These are phyloP conservation scores for Acrobasis suavella DNA, from an alignment of 2,888 invertebrate species.

Conservation along the genomic window DNA sequence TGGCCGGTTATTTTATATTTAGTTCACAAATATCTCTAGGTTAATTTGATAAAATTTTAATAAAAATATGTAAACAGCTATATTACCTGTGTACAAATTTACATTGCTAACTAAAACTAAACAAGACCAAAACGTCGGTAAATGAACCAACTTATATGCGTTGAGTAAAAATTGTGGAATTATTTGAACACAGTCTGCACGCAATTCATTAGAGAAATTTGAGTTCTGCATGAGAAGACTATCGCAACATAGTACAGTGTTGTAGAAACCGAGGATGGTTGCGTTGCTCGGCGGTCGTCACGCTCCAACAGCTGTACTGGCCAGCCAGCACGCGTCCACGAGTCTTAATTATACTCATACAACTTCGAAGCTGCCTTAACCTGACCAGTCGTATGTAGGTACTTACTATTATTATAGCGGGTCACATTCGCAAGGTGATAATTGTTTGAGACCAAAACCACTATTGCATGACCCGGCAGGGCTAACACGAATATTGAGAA, in stretches of 20 bases:
- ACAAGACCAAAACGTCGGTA: background rate
- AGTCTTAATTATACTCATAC: constrained; percentile 31
- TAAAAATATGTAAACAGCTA: too few relatives aligned
- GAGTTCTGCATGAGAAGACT: constrained; percentile 44
- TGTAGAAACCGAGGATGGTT: constrained; percentile 66
- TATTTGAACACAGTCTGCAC: constrained; percentile 9
- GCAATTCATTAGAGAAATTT: constrained; percentile 31
- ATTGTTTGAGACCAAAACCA: too few relatives aligned
- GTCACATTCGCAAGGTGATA: too few relatives aligned
- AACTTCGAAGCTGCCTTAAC: too few relatives aligned
- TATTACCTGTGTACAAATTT: too few relatives aligned
- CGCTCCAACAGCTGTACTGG: constrained; percentile 66
- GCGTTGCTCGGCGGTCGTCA: constrained; percentile 55
- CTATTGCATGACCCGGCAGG: constrained; percentile 38
- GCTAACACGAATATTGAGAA: constrained; percentile 22
- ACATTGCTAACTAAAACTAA: too few relatives aligned
- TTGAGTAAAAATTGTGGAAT: constrained; percentile 15
- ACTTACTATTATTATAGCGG: too few relatives aligned
- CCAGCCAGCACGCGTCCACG: constrained; percentile 51
- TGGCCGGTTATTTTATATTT: too few relatives aligned
- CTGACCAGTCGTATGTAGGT: too few relatives aligned
- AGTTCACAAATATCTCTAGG: too few relatives aligned
- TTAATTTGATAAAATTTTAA: too few relatives aligned
- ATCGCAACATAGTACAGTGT: constrained; percentile 52
- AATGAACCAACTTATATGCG: background rate